Evolutionary conservation across 2,113 vertebrate species (phyloP), one percentile per base, ranked within the genome.

Genomic region (Sander vitreus): DNA sequence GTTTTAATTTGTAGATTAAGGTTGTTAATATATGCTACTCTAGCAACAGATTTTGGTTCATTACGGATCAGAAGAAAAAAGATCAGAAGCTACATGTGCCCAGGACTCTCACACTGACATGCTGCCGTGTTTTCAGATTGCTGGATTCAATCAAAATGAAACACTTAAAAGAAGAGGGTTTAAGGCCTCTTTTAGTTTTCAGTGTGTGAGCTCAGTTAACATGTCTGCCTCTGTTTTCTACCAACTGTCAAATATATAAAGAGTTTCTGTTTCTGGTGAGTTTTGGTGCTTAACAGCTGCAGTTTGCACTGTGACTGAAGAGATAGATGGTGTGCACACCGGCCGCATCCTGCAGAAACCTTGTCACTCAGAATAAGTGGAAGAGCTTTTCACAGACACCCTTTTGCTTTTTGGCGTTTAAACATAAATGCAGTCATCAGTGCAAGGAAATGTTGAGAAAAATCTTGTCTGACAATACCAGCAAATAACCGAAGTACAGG

Each of bases 1-100:
- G n/a, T 81, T 84, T 73, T 64, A 53, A 64, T 74, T 47, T 78
- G 23, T 60, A 59, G 8, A 39, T 72, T 3, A 39, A 16, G 27
- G 12, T 55, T 67, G 59, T 51, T 23, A 43, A 51, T 51, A 60
- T 15, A 7, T 58, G 6, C 19, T 45, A 27, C 23, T 71, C 53
- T 76, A 50, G 60, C 60, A 78, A 1, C 57, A 80, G 3, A 64
- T 54, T 74, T 27, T 21, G 23, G 27, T 80, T 74, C 19, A 12
- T 33, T 73, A 73, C 14, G 2, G 45, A 69, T 43, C 18, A 54
- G 33, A 78, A 74, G 2, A 30, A 73, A 15, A n/a, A 21, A 33
- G 19, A 27, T 30, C 45, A 23, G 23, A 70, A 70, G 15, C 15
- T 27, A 14, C 65, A 10, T 76, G 58, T 50, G 19, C 19, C 2